Evolutionary conservation across 2,797 vertebrate genomes (phyloP).

Genomic region (Arnoldichthys spilopterus): DNA sequence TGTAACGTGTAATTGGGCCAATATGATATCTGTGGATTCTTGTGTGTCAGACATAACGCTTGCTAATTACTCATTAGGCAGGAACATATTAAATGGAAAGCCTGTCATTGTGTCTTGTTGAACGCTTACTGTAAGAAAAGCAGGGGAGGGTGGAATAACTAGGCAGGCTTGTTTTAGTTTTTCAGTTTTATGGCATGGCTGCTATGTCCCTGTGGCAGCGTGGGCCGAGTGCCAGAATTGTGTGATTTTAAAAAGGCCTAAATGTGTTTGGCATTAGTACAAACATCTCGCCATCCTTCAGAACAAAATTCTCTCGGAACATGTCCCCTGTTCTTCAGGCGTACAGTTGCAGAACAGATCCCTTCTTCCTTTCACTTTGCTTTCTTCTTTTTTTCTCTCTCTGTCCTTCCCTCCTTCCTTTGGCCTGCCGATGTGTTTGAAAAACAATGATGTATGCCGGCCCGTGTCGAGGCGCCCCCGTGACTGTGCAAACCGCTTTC

Average conservation of each 20-base stretch:
- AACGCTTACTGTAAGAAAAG: slow-evolving; percentile 7
- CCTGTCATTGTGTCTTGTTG: background rate
- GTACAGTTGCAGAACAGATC: slow-evolving; percentile 19
- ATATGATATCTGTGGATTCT: background rate
- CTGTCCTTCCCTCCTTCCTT: slow-evolving; percentile 15
- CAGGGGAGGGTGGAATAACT: background rate
- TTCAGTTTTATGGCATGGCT: slow-evolving; percentile 76
- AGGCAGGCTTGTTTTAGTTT: slow-evolving; percentile 75
- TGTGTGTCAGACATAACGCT: background rate
- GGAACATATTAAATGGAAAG: background rate
- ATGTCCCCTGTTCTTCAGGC: slow-evolving; percentile 85
- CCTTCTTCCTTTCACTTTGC: slow-evolving; percentile 16
- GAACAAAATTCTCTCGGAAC: slow-evolving; percentile 86
- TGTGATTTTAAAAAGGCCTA: slow-evolving; percentile 86
- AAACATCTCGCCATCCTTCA: slow-evolving; percentile 94
- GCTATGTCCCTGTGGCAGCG: slow-evolving; percentile 82
- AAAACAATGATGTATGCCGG: slow-evolving; percentile 92
- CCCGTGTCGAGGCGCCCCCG: slow-evolving; percentile 85
- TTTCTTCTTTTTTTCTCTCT: slow-evolving; percentile 19
- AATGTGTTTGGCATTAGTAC: slow-evolving; percentile 90
- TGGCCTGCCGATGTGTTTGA: slow-evolving; percentile 73
- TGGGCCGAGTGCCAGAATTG: slow-evolving; percentile 83
- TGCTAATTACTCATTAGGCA: background rate
- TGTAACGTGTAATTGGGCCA: background rate
- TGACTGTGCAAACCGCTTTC: slow-evolving; percentile 90